A percentile compares a stretch with the other conserved stretches of the same genome.
These are phyloP conservation scores for Melanocharis versteri DNA, from an alignment of 2,113 vertebrate genomes.

Conservation along the genomic window DNA sequence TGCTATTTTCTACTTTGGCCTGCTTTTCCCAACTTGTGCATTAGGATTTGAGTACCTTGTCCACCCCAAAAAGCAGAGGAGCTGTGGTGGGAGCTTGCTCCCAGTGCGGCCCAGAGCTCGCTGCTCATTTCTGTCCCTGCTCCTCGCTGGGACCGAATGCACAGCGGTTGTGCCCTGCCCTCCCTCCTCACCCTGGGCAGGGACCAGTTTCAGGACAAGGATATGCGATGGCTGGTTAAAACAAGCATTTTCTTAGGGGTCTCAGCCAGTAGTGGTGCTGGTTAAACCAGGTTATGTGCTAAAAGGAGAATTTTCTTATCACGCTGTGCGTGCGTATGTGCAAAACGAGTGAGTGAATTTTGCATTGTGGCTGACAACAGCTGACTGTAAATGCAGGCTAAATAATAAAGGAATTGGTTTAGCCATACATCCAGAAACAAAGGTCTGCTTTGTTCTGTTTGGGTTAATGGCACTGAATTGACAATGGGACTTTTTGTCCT, in stretches of 20 bases:
- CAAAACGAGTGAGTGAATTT: not conserved
- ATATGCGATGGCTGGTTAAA: not conserved
- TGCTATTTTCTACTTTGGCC: not conserved
- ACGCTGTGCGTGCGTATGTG: fast-evolving
- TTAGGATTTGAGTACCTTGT: not conserved
- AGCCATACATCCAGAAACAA: not conserved
- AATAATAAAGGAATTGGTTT: not conserved
- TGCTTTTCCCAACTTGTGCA: not conserved
- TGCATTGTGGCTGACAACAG: not conserved
- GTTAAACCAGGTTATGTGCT: not conserved
- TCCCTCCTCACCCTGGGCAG: not conserved
- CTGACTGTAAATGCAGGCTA: not conserved
- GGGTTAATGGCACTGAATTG: not conserved
- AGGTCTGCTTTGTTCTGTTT: not conserved
- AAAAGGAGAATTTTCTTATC: not conserved
- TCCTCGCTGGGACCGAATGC: fast-evolving
- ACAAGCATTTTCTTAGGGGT: not conserved
- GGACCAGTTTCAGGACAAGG: not conserved
- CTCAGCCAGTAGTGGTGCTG: not conserved
- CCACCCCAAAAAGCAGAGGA: not conserved
- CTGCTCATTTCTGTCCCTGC: not conserved
- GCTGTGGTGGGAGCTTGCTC: not conserved
- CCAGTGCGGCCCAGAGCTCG: fast-evolving
- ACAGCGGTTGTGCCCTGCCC: fast-evolving
- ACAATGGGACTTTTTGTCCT: not conserved